Conservation (phyloP, 2,888 invertebrate genomes). For the Eupithecia subumbrata region DNA sequence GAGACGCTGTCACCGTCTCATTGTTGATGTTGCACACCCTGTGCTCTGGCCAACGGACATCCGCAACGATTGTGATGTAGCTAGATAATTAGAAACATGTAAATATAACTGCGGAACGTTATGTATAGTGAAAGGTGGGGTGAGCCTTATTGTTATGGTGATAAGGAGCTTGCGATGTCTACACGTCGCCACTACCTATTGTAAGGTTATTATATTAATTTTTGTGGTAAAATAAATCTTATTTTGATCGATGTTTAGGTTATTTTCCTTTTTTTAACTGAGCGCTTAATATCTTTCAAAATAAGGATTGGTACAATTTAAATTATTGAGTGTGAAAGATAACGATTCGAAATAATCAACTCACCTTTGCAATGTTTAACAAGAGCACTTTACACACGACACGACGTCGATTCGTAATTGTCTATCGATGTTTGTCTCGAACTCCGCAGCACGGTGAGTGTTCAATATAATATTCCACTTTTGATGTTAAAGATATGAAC, state of each 20-base stretch:
- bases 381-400: neutral
- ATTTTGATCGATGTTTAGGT: conserved; percentile 42
- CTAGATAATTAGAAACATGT: conserved; percentile 31
- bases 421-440: neutral
- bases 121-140: conserved; percentile 35
- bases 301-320: conserved; percentile 24
- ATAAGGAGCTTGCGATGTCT: conserved; percentile 56
- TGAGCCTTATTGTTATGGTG: conserved; percentile 37
- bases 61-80: conserved; percentile 41
- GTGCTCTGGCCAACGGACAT: conserved; percentile 19
- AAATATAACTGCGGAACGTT: conserved; percentile 38
- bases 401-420: neutral
- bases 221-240: conserved; percentile 41
- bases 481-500: neutral
- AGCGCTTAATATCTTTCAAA: conserved; percentile 32
- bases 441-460: neutral
- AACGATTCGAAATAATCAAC: neutral
- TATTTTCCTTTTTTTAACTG: conserved; percentile 27
- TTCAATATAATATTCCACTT: neutral
- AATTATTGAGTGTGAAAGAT: neutral
- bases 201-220: conserved; percentile 43
- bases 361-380: neutral
- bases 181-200: conserved; percentile 50
- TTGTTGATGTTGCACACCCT: conserved; percentile 16
- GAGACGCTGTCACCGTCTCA: neutral